Base-by-base conservation (phyloP, 2,888 invertebrate genomes). In the Netelia virgata region DNA sequence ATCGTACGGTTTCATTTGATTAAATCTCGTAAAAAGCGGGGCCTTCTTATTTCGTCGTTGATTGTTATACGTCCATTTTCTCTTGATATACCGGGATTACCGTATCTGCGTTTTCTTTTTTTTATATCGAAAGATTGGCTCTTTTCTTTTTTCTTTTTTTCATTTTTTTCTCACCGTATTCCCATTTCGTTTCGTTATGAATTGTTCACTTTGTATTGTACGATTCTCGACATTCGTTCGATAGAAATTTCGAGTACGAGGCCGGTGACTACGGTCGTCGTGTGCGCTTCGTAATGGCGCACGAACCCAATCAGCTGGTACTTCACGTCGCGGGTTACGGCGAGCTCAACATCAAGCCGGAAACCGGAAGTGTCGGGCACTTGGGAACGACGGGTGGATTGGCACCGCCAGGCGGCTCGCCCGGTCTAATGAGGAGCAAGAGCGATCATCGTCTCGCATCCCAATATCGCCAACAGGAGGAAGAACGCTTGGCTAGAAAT, bases 281-380 rank as follows among this genome's bases (percentile, higher is more conserved):
- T 89, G 96, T 98, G 87, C 95, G 97, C 87, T 97, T 98, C 94
- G 95, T 97, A 74, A 97, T 98, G 95, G 97, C 97, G 41, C 98
- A 98, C 91, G 99, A 99, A 94, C 98, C 98, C 2, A 98, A 98
- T 92, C 97, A 97, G 93, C 94, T 98, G 89, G 97, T 98, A 1
- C 95, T 97, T 91, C 98, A 98, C 90, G 96, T 99, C 47, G 96
- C 97, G 69, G 97, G 97, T 83, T 98, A 96, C 90, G 99, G 98
- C 66, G 99, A 99, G 93, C 94, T 99, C 61, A 98, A 97, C 91
- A 97, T 98, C 87, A 96, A 95, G 91, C 95, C 96, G 88, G 94
- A 95, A 85, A 91, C 93, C 14, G 92, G 94, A 1, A 92, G 92
- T 64, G 92, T 92, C 73, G 92, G 93, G 55, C 91, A 92, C 50